Evolutionary conservation across 64 coral and sea anemone genomes (phyloP), one percentile per base, ranked within the genome.

Genomic region (Cladopsammia gracilis): DNA sequence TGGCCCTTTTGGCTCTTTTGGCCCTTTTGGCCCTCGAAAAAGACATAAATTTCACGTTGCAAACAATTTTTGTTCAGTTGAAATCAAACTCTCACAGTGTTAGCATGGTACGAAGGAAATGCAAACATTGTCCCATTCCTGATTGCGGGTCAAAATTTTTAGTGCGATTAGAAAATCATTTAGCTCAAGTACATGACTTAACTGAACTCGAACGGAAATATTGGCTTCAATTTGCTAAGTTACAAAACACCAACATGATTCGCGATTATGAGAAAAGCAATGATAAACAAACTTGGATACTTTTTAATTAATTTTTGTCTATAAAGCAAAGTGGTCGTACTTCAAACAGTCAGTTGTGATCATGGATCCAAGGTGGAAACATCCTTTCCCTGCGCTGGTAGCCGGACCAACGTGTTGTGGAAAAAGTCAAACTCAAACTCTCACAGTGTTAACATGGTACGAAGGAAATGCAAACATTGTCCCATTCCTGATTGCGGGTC

Each of bases 301-400:
- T n/a, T n/a, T n/a, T n/a, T n/a, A n/a, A n/a, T n/a, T n/a, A n/a
- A n/a, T n/a, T n/a, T n/a, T n/a, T n/a, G n/a, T n/a, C 43, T 60
- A 84, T 50, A 83, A 72, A 7, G 42, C 9, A 23, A 22, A 25
- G 71, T 58, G 53, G 0, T 47, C 20, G 46, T 58, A 26, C n/a
- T 57, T 76, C 13, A 70, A 83, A 50, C 62, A 75, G 61, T 94
- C 68, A 70, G 77, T 88, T 83, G 53, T 49, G 61, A 88, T 8
- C 61, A 93, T 93, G 92, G 92, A 94, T n/a, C 62, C 74, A n/a
- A 68, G 91, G 71, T 87, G 73, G 64, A 82, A 83, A 90, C 79
- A 90, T 89, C 86, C 84, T 2, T 93, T 83, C 75, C 48, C 64
- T 12, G 74, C 74, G 20, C 56, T 84, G 44, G 60, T 95, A 4